Base-by-base conservation (phyloP, 2,888 invertebrate genomes). In the Polyommatus iphigenia region DNA sequence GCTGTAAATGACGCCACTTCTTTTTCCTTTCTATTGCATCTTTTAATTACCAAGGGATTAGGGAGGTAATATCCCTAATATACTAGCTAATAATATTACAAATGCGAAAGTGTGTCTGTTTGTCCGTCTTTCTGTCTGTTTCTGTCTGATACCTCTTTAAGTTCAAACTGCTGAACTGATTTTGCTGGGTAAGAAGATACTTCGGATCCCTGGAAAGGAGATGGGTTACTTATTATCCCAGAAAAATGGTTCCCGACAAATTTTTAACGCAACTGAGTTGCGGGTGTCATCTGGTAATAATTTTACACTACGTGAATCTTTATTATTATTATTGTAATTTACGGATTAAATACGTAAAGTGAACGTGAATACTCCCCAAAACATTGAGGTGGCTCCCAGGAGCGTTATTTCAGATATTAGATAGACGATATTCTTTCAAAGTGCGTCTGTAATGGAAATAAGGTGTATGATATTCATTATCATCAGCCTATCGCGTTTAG, bases 401-500 rank as follows among this genome's bases (percentile, higher is more conserved):
- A 15, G 67, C 29, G 29, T 67, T 67, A 32, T 32, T 29, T 29
- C 67, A 18, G 29, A 32, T 32, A 32, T 29, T 29, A 67, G 13
- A 6, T 15, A 18, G 67, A 67, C 67, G 7, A 67, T 67, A 67
- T 29, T 32, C 29, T 15, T 18, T 67, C 15, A 32, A 67, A 67
- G 32, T 67, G 29, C 67, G 29, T 15, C 67, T 29, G 67, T 67
- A 67, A 67, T 67, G 29, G 67, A 29, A 67, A 67, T 67, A 67
- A 67, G 24, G 62, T 24, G 41, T 41, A 36, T 36, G 46, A 46
- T 46, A 13, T 50, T 50, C 50, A 50, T 50, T 3, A 15, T 50
- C 15, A 15, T 50, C 62, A 59, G 7, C n/a, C 57, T 36, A 36
- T 36, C 36, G 36, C 36, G 36, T 0, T 36, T 36, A 0, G 5